phyloP scores from a whole-genome alignment of 1,140 invertebrate species.

The Tetramorium alpestre region DNA sequence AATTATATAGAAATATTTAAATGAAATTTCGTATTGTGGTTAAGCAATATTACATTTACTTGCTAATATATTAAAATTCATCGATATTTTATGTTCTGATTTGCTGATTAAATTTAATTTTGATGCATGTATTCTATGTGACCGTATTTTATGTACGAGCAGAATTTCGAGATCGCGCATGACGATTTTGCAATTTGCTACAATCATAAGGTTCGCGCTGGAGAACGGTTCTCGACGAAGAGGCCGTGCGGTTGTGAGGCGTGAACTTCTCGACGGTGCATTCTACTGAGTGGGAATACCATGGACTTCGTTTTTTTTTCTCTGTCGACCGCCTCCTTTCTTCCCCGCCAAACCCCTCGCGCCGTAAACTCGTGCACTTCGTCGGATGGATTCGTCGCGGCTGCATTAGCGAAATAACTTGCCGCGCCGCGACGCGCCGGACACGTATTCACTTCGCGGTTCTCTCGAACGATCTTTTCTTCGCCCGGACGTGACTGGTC shows the following conservation, averaged over 20 bases:
- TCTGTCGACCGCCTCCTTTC: constrained; percentile 44
- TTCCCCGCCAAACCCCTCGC: constrained; percentile 22
- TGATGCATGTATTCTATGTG: background rate
- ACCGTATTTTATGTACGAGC: background rate
- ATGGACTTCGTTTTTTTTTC: constrained; percentile 25
- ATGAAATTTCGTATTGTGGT: background rate
- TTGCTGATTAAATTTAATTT: constrained; percentile 10
- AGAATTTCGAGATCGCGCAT: background rate
- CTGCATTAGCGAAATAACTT: constrained; percentile 69
- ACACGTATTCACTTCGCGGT: constrained; percentile 49
- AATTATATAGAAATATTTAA: background rate
- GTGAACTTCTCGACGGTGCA: constrained; percentile 57
- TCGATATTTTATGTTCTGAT: background rate
- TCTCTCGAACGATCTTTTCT: constrained; percentile 55
- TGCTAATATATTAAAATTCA: background rate
- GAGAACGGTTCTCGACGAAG: constrained; percentile 51
- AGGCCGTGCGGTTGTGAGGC: constrained; percentile 69
- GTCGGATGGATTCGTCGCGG: constrained; percentile 66
- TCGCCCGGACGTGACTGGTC: constrained; percentile 46
- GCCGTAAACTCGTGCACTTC: constrained; percentile 59
- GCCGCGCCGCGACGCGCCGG: constrained; percentile 47
- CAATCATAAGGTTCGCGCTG: constrained; percentile 26
- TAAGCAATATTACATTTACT: background rate
- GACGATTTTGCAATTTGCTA: constrained; percentile 37
- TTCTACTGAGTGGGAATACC: constrained; percentile 39